Base-by-base conservation (phyloP, 1,140 invertebrate genomes). In the Liolophura sinensis region DNA sequence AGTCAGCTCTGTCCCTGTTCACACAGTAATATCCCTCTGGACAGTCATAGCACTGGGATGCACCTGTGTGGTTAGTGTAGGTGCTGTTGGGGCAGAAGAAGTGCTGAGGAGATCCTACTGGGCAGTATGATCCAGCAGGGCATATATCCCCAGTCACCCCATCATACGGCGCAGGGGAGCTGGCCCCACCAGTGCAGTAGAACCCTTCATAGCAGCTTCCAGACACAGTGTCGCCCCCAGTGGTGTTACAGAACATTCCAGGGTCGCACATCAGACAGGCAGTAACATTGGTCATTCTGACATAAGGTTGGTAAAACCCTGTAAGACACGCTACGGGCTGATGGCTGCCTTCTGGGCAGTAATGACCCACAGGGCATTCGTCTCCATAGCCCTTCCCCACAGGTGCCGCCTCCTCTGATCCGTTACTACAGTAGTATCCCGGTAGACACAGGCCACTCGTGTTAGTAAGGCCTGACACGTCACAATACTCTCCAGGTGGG, bases 1-100 rank as follows among this genome's bases (percentile, higher is more conserved):
- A 47, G 56, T 80, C 80, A 24, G 81, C 81, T 40, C 72, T 56
- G 65, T 80, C 78, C 58, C 77, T 58, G 68, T 77, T 75, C 11
- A 71, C 72, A 66, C 81, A 83, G 69, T 74, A 82, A 49, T 76
- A 77, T 0, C 80, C 80, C 27, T 75, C 78, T n/a, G 81, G 81
- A 57, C 81, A 83, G 50, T 77, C 73, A 31, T 81, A 78, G 64
- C 81, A 83, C 6, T 27, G 49, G 3, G 71, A 66, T 6, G 80
- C 73, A 12, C 81, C 81, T 16, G 80, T 76, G 70, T 80, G 75
- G 62, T 82, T 81, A 14, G 75, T 79, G 69, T 78, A 83, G 24
- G 81, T 83, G 15, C 78, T 78, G 65, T 83, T 83, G 15, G 78
- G 71, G 71, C 81, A 83, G 70, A 64, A 74, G 16, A 73, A 62